Evolutionary conservation across 2,797 vertebrate species (phyloP).

Genomic region (Moxostoma hubbsi): DNA sequence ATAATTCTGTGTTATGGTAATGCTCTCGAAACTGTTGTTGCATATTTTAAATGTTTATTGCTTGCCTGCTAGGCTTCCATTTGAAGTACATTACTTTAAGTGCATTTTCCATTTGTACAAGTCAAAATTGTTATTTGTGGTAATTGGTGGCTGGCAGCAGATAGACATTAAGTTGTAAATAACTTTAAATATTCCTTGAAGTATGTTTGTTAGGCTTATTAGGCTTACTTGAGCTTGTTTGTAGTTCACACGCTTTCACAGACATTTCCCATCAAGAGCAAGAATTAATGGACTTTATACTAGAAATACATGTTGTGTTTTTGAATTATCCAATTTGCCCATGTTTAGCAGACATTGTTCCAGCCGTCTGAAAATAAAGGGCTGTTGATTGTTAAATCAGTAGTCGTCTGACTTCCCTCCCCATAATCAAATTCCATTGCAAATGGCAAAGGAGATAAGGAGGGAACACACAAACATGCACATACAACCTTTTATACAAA

Average conservation of each 20-base stretch:
- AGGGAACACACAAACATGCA: constrained; percentile 23
- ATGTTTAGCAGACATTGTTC: constrained; percentile 30
- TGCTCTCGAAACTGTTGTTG: too few species aligned
- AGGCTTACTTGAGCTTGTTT: not conserved
- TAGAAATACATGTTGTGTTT: constrained; percentile 34
- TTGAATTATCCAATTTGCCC: constrained; percentile 24
- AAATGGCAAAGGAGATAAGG: constrained; percentile 17
- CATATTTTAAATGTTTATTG: too few species aligned
- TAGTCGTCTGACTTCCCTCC: constrained; percentile 40
- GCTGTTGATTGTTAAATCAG: constrained; percentile 50
- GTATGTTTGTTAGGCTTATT: not conserved
- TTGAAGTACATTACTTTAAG: too few species aligned
- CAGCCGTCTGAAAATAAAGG: constrained; percentile 42
- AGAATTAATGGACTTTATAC: constrained; percentile 32
- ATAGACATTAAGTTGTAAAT: too few species aligned
- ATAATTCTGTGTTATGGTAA: too few species aligned
- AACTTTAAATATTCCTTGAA: too few species aligned
- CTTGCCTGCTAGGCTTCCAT: too few species aligned
- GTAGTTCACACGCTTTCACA: not conserved
- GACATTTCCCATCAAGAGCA: constrained; percentile 13
- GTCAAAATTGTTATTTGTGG: too few species aligned
- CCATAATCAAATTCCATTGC: constrained; percentile 29
- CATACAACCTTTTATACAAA: not conserved
- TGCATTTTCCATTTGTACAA: too few species aligned
- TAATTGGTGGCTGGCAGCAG: too few species aligned